Base-by-base conservation (phyloP, 2,797 vertebrate genomes). In the Triplophysa yarkandensis region DNA sequence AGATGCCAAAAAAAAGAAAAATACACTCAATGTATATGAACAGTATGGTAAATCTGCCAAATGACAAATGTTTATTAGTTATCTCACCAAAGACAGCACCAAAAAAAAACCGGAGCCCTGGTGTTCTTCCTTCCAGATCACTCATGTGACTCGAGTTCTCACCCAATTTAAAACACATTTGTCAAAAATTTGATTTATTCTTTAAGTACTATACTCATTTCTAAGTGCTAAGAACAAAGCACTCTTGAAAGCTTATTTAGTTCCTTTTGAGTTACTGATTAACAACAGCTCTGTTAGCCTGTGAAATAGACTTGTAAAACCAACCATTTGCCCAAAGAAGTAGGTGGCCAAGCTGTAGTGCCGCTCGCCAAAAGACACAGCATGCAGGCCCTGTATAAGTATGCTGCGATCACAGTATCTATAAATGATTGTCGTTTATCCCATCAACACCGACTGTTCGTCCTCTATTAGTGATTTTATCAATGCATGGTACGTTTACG, bases 121-220 rank as follows among this genome's bases (percentile, higher is more conserved):
- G 7, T 2, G 2, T 48, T 10, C 9, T 5, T 13, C 23, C 27
- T 54, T 54, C 23, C 16, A 28, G 16, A 10, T 34, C 50, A 25
- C 71, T 57, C 54, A 19, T 36, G 7, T 14, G 13, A 57, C 9
- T 55, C 11, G 28, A 7, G 1, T 27, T 11, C 21, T 54, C 50
- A 63, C 8, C 54, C 30, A n/a, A 73, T 57, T 74, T 74, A 44
- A 30, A 34, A 73, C 61, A 50, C 60, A 54, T 54, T 54, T 72
- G 30, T 52, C 46, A 57, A 66, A 65, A 65, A 39, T 32, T 41
- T 19, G 55, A 13, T 19, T 61, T 6, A 27, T 71, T 64, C 25
- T 36, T 63, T 9, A 72, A 72, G 60, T 23, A 43, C 48, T 64
- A 43, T 55, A 32, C n/a, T 73, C 25, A 46, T 74, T 57, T 44